Percentiles rank a stretch among this genome's conserved stretches.
These are phyloP conservation scores for Scaptomyza pallida DNA, from an alignment of 1,140 invertebrate species.

Conservation along the genomic window DNA sequence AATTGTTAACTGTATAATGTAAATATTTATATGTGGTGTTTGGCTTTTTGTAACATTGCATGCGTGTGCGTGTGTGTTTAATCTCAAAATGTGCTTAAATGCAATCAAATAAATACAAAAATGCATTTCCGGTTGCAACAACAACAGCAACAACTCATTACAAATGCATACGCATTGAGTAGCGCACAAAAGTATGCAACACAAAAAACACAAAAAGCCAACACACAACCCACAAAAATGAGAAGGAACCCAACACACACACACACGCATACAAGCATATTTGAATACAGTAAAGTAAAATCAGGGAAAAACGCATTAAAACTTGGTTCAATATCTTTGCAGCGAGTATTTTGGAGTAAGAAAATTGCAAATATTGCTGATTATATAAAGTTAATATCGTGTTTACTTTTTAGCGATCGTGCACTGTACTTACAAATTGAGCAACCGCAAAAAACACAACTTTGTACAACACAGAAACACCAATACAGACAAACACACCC, in stretches of 20 bases:
- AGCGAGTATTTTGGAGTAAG: too few species aligned
- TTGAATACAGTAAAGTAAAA: neutral
- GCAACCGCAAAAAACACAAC: slow-evolving; percentile 52
- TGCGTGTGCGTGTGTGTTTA: slow-evolving; percentile 17
- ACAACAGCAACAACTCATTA: slow-evolving; percentile 30
- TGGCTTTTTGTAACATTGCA: slow-evolving; percentile 15
- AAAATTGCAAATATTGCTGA: too few species aligned
- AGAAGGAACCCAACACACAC: slow-evolving; percentile 31
- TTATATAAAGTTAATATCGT: too few species aligned
- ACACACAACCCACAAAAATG: slow-evolving; percentile 57
- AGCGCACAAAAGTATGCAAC: slow-evolving; percentile 34
- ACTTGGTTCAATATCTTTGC: too few species aligned
- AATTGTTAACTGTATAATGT: slow-evolving; percentile 26
- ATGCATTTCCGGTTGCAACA: slow-evolving; percentile 30
- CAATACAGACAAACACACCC: slow-evolving; percentile 1
- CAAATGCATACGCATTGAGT: slow-evolving; percentile 32
- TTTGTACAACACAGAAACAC: slow-evolving; percentile 24
- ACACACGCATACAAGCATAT: neutral
- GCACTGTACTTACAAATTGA: slow-evolving; percentile 26
- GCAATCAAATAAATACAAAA: slow-evolving; percentile 39
- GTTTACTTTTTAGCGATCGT: neutral
- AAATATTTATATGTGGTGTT: slow-evolving; percentile 47
- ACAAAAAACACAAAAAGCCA: slow-evolving; percentile 23
- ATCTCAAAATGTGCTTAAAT: slow-evolving; percentile 34
- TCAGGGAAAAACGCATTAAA: too few species aligned